phyloP scores from a whole-genome alignment of 2,113 vertebrate species.

The Porphyrio hochstetteri region DNA sequence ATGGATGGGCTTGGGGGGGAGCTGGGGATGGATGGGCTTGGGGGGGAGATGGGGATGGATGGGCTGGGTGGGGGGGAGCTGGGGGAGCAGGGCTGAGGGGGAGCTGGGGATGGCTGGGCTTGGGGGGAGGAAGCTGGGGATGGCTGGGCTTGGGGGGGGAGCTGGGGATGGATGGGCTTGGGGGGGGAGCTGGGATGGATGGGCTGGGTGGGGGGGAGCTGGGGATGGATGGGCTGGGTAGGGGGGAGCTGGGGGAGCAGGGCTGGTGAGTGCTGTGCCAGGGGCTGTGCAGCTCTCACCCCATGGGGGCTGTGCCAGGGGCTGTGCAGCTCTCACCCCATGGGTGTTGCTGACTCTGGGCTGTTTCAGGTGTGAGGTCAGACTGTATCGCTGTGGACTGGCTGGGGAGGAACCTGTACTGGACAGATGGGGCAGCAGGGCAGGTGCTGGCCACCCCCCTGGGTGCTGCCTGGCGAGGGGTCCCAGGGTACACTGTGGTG shows the following conservation, averaged over 20 bases:
- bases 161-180: too few species aligned
- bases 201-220: too few species aligned
- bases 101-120: too few species aligned
- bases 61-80: too few species aligned
- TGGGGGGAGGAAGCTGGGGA: too few species aligned
- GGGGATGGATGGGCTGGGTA: too few species aligned
- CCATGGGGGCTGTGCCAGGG: neutral
- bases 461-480: slow-evolving; percentile 62
- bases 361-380: slow-evolving; percentile 81
- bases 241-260: too few species aligned
- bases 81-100: too few species aligned
- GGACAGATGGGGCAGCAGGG: slow-evolving; percentile 85
- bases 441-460: slow-evolving; percentile 84
- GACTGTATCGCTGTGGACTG: slow-evolving; percentile 90
- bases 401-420: slow-evolving; percentile 91
- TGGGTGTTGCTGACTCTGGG: neutral
- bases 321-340: neutral
- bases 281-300: neutral
- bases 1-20: neutral
- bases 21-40: neutral
- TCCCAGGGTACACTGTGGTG: slow-evolving; percentile 79
- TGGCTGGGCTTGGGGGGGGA: too few species aligned
- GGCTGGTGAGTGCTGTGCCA: neutral
- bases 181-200: neutral
- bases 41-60: too few species aligned